Evolutionary conservation across 2,888 invertebrate genomes (phyloP).

Genomic region (Hydropsyche betteni): DNA sequence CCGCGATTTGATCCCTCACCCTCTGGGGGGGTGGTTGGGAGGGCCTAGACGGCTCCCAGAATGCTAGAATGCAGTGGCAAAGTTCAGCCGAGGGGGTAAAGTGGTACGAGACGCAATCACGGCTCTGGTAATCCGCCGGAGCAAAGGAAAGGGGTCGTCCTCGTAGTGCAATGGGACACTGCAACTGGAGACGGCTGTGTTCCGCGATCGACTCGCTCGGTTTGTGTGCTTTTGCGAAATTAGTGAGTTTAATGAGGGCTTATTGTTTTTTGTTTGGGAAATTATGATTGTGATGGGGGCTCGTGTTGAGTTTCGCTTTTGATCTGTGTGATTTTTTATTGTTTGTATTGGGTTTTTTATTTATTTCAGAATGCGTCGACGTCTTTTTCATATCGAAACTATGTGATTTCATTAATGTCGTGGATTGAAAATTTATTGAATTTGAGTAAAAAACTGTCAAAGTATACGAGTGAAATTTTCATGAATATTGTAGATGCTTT

Average conservation of each 20-base stretch:
- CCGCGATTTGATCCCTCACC: conserved; percentile 34
- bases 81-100: neutral
- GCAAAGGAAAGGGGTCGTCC: neutral
- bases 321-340: too few species aligned
- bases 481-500: too few species aligned
- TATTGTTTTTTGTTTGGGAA: too few species aligned
- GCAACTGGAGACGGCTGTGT: neutral
- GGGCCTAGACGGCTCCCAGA: neutral
- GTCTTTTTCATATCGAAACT: too few species aligned
- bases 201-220: neutral
- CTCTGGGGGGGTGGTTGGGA: conserved; percentile 16
- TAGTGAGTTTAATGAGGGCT: neutral
- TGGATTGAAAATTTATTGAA: too few species aligned
- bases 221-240: neutral
- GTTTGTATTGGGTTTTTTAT: too few species aligned
- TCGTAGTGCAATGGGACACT: conserved; percentile 10
- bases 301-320: too few species aligned
- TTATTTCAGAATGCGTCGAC: too few species aligned
- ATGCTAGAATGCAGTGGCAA: neutral
- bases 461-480: too few species aligned
- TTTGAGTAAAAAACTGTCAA: too few species aligned
- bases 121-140: conserved; percentile 35
- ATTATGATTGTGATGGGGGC: too few species aligned
- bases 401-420: too few species aligned
- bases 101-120: conserved; percentile 41